Evolutionary conservation across 1,140 invertebrate genomes (phyloP).

Genomic region (Eupristina koningsbergeri): DNA sequence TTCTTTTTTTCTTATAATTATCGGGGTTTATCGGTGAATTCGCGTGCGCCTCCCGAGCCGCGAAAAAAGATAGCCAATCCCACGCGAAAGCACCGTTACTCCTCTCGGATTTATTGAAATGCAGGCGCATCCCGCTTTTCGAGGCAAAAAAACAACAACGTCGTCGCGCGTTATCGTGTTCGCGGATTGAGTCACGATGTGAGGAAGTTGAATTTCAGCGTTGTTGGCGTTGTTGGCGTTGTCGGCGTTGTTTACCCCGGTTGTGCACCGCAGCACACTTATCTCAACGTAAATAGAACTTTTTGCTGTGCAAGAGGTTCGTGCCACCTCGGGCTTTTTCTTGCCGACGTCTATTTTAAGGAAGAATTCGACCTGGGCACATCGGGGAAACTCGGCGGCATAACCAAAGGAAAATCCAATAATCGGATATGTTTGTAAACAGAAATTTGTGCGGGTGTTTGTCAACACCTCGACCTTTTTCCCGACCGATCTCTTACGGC

Average conservation of each 20-base stretch:
- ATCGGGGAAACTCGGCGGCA: not conserved
- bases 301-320: not conserved
- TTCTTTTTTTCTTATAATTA: too few species aligned
- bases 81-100: too few species aligned
- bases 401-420: too few species aligned
- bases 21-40: too few species aligned
- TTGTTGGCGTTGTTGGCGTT: too few species aligned
- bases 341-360: not conserved
- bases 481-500: not conserved
- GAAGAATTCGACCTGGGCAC: not conserved
- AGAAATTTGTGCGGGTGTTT: not conserved
- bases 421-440: not conserved
- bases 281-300: not conserved
- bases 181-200: not conserved
- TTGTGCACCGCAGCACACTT: not conserved
- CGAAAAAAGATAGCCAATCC: too few species aligned
- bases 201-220: not conserved
- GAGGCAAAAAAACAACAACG: too few species aligned
- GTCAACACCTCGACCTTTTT: not conserved
- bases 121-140: not conserved
- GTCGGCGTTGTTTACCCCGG: too few species aligned
- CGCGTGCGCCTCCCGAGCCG: too few species aligned
- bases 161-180: not conserved
- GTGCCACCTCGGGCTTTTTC: not conserved
- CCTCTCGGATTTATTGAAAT: too few species aligned